Evolutionary conservation across 1,140 invertebrate species (phyloP).

Genomic region (Pogonomyrmex barbatus): DNA sequence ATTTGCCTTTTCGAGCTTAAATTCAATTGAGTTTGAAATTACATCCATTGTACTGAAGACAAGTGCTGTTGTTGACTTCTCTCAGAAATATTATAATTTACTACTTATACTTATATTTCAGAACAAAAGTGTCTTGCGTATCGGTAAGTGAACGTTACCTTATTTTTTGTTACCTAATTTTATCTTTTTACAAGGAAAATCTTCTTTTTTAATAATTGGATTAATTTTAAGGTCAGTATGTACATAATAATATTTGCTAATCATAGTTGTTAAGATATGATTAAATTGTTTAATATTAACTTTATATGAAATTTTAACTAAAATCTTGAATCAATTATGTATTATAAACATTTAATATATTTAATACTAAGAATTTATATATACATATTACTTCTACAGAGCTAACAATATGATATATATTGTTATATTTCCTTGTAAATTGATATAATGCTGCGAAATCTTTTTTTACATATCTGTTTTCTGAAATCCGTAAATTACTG

Average conservation of each 20-base stretch:
- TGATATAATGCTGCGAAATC: slow-evolving; percentile 52
- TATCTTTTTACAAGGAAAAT: slow-evolving; percentile 77
- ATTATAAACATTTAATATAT: slow-evolving; percentile 12
- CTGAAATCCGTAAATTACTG: slow-evolving; percentile 69
- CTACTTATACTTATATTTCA: slow-evolving; percentile 82
- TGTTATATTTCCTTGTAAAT: slow-evolving; percentile 71
- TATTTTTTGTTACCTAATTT: slow-evolving; percentile 68
- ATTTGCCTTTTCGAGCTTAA: slow-evolving; percentile 34
- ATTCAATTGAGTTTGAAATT: slow-evolving; percentile 31
- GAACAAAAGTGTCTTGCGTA: slow-evolving; percentile 79
- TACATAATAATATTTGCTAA: background rate
- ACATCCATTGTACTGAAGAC: slow-evolving; percentile 74
- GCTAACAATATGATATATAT: slow-evolving; percentile 6
- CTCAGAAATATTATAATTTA: slow-evolving; percentile 79
- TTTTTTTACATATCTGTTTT: slow-evolving; percentile 19
- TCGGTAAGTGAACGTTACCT: slow-evolving; percentile 80
- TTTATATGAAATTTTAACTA: slow-evolving; percentile 10
- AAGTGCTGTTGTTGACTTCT: slow-evolving; percentile 77
- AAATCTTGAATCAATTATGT: slow-evolving; percentile 4
- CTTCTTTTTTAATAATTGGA: slow-evolving; percentile 23
- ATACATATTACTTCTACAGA: background rate
- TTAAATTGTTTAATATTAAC: background rate
- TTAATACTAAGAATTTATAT: background rate
- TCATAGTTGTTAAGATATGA: background rate
- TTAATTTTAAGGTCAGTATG: background rate